Percentiles rank a stretch among this genome's conserved stretches.
phyloP scores from a whole-genome alignment of 2,113 vertebrate genomes.

The Salvator merianae region DNA sequence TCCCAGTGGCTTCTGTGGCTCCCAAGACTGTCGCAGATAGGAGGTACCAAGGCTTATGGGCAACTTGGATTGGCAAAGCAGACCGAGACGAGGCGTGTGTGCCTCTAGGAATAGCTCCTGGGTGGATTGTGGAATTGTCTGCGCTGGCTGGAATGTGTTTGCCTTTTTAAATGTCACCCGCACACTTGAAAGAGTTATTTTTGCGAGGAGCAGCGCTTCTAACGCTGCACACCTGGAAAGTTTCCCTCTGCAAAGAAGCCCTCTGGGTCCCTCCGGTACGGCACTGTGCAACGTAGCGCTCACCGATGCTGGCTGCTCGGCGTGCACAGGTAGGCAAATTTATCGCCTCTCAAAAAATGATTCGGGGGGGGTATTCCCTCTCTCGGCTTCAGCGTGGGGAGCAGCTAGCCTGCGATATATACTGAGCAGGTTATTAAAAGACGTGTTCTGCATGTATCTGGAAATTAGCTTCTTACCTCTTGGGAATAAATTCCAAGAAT shows the following conservation, averaged over 20 bases:
- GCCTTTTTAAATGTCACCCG: not conserved
- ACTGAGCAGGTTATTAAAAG: not conserved
- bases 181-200: not conserved
- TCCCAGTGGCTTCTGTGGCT: conserved; percentile 55
- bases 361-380: not conserved
- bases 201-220: rapidly evolving
- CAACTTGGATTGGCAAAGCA: conserved; percentile 39
- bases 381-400: not conserved
- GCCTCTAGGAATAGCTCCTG: conserved; percentile 8
- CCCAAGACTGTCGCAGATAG: conserved; percentile 50
- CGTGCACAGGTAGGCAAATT: not conserved
- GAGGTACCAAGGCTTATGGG: conserved; percentile 41
- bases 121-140: not conserved
- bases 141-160: not conserved
- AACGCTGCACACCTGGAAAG: not conserved
- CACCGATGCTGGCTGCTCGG: not conserved
- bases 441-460: not conserved
- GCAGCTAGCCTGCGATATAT: not conserved
- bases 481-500: not conserved
- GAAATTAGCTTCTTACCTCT: not conserved
- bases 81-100: conserved; percentile 56
- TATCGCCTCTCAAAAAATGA: not conserved
- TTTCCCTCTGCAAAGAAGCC: not conserved
- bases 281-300: not conserved
- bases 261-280: not conserved